Evolutionary conservation across 2,888 invertebrate genomes (phyloP).

Genomic region (Onchidella celtica): DNA sequence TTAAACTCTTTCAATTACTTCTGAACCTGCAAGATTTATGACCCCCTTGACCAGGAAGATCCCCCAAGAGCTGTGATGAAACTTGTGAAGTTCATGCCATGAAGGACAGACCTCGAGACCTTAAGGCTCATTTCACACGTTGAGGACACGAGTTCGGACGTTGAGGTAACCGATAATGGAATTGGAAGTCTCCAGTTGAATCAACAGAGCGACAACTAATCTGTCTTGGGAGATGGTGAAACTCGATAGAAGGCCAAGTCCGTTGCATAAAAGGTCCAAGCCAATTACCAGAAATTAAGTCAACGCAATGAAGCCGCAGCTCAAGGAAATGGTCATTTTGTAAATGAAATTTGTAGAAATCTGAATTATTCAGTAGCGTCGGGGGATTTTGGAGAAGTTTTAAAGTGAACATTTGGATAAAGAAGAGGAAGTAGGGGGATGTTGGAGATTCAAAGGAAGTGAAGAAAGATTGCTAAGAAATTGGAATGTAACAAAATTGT

Average conservation of each 20-base stretch:
- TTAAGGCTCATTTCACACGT: background rate
- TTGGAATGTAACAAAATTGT: no score
- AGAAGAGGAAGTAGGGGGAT: background rate
- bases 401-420: no score
- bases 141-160: background rate
- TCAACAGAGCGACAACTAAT: slow-evolving; percentile 19
- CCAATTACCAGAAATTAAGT: background rate
- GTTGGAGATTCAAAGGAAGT: background rate
- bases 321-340: background rate
- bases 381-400: no score
- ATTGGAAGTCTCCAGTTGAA: slow-evolving; percentile 1
- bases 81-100: no score
- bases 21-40: no score
- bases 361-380: slow-evolving; percentile 31
- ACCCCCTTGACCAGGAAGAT: no score
- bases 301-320: background rate
- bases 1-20: no score
- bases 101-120: no score
- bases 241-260: background rate
- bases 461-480: background rate
- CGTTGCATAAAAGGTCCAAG: background rate
- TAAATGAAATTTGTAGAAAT: slow-evolving; percentile 18
- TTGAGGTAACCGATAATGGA: background rate
- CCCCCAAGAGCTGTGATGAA: no score
- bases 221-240: background rate